Conservation (phyloP, 2,888 invertebrate species). For the Gerris lacustris region DNA sequence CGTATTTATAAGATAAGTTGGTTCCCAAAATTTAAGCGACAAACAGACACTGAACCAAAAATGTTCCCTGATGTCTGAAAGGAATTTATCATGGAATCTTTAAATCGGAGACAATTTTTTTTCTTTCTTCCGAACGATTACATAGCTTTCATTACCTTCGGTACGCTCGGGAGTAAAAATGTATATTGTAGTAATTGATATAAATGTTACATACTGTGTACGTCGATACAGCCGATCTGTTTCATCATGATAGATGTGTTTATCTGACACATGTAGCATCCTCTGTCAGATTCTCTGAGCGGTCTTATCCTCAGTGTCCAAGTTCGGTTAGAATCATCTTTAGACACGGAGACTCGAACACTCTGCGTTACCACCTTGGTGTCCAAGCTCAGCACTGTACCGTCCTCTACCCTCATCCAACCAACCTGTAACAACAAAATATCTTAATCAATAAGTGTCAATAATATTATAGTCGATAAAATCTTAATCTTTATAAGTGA, state of each 20-base stretch:
- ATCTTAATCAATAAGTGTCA: no score
- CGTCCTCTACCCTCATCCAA: conserved; percentile 79
- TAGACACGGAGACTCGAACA: conserved; percentile 64
- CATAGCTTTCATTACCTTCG: no score
- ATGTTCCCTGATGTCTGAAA: no score
- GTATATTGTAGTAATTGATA: background rate
- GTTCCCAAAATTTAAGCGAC: no score
- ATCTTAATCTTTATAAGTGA: no score
- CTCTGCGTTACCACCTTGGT: conserved; percentile 74
- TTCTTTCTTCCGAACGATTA: no score
- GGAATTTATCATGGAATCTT: no score
- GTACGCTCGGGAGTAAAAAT: no score
- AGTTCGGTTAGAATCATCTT: conserved; percentile 63
- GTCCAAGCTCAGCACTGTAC: conserved; percentile 74
- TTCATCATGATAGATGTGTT: conserved; percentile 79
- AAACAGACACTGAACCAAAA: no score
- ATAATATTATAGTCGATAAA: no score
- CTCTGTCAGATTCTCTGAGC: conserved; percentile 66
- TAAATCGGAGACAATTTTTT: no score
- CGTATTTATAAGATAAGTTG: no score
- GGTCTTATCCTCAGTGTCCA: conserved; percentile 78
- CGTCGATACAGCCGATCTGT: conserved; percentile 75
- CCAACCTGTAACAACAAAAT: conserved; percentile 51
- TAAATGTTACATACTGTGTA: conserved; percentile 54
- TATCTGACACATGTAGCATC: conserved; percentile 87